Evolutionary conservation across 1,140 invertebrate species (phyloP).

Genomic region (Helicoverpa zea): DNA sequence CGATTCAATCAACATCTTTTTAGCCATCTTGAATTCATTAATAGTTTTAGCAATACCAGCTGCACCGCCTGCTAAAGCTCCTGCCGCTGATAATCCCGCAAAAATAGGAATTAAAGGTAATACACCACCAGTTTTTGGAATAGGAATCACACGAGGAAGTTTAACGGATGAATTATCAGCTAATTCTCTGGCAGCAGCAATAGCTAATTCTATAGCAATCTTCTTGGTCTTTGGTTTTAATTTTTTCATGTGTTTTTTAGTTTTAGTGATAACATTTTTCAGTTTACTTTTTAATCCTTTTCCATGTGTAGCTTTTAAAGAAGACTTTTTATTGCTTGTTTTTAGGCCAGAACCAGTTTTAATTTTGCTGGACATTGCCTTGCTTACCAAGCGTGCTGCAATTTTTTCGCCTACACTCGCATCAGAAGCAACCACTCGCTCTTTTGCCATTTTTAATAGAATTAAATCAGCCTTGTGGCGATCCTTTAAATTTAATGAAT

Average conservation of each 20-base stretch:
- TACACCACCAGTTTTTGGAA: too few relatives aligned
- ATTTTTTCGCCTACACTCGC: too few relatives aligned
- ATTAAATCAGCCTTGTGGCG: conserved; percentile 77
- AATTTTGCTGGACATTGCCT: too few relatives aligned
- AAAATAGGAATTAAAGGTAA: too few relatives aligned
- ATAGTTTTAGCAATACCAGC: conserved; percentile 29
- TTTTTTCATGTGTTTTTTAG: conserved; percentile 41
- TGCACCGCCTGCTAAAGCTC: not conserved
- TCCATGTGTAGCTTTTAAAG: not conserved
- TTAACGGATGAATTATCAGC: too few relatives aligned
- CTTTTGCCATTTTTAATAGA: conserved; percentile 75
- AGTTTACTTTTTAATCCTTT: not conserved
- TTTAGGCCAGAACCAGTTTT: not conserved
- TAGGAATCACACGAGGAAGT: too few relatives aligned
- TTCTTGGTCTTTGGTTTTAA: conserved; percentile 48
- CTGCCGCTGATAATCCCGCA: too few relatives aligned
- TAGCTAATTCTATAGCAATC: conserved; percentile 28
- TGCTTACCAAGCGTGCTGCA: too few relatives aligned
- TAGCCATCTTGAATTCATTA: conserved; percentile 57
- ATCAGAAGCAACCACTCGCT: conserved; percentile 41
- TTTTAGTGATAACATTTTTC: too few relatives aligned
- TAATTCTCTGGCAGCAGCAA: conserved; percentile 8
- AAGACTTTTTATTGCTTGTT: not conserved
- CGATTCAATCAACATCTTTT: conserved; percentile 39
- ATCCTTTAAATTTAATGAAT: conserved; percentile 68